Evolutionary conservation across 2,888 invertebrate species (phyloP), one percentile per base, ranked within the genome.

Genomic region (Phania funesta): DNA sequence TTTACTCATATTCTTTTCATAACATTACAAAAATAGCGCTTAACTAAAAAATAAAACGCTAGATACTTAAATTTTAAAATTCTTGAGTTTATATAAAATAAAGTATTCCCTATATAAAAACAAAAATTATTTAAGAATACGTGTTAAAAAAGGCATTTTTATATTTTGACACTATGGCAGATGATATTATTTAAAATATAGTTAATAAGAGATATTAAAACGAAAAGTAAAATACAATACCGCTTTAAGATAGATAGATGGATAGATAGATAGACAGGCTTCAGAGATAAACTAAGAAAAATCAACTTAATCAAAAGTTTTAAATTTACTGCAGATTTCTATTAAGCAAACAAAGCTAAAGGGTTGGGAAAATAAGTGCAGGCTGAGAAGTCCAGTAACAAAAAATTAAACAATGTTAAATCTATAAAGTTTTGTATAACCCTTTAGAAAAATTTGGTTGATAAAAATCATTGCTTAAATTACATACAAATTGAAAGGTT

Each of bases 151-250:
- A 78, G 77, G 68, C 73, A 78, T 82, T 74, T 71, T 62, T 81
- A 65, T 71, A 22, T 78, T 82, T 82, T 82, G 78, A 82, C 82
- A 82, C 82, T 82, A 82, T 82, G 82, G 82, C 82, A 82, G 78
- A 38, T 75, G 56, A 54, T 74, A 73, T 79, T 50, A 65, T 80
- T 60, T 54, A 54, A 48, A 73, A 77, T 76, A 67, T 24, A 81
- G 54, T 64, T 46, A 82, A 78, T 74, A 68, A 68, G 73, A 74
- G 58, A 68, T 29, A 26, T 13, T 67, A 65, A 65, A 56, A 32
- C 60, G 35, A 52, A 70, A 52, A 67, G 22, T 65, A 71, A 22
- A 35, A 44, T 58, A 67, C 22, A 73, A 52, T 74, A 78, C 74
- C 70, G 58, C 65, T 75, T 78, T 70, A 41, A 70, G 32, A 20